Base-by-base conservation (phyloP, 2,888 invertebrate genomes). In the Podabrus alpinus region DNA sequence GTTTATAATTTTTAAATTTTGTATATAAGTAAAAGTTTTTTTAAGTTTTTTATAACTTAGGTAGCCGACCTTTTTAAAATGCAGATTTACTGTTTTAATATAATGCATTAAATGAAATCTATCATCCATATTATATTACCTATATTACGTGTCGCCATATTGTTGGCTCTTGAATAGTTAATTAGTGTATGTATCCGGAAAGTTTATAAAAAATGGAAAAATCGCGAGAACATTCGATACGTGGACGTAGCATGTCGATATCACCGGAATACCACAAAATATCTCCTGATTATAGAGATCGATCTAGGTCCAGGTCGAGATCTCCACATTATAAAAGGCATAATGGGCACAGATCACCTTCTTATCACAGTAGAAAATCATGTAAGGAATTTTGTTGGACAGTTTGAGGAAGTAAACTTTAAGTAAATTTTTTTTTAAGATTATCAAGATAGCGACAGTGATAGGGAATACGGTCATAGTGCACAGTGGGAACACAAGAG, bases 271-370 rank as follows among this genome's bases (percentile, higher is more conserved):
- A 83, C 69, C 81, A 80, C 70, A 81, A 82, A 77, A 82, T 80
- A 68, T 84, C 85, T 29, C 84, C 85, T 15, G 84, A 85, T 74
- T 84, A 84, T 77, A 82, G 82, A 67, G 82, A 83, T 68, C 82
- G 81, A 79, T 85, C 83, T 69, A 82, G 85, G 77, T 86, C 86
- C 19, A 83, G 84, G 64, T 87, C 87, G 9, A 83, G 84, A 79
- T 87, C 87, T 3, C 86, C 86, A 66, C 83, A 83, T 79, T 83
- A 85, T 72, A 82, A 84, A 76, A 83, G 85, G 75, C 78, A 79
- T 66, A 80, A 80, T 74, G 80, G 79, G 19, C 75, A 78, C 29
- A 79, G 77, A 66, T 76, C 76, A 9, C 76, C 76, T 1, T 76
- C 76, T 9, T 73, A 76, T 68, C 71, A 76, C 16, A 76, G 68